Base-by-base conservation (phyloP, 2,113 vertebrate species). In the Coptodon bakossiorum region DNA sequence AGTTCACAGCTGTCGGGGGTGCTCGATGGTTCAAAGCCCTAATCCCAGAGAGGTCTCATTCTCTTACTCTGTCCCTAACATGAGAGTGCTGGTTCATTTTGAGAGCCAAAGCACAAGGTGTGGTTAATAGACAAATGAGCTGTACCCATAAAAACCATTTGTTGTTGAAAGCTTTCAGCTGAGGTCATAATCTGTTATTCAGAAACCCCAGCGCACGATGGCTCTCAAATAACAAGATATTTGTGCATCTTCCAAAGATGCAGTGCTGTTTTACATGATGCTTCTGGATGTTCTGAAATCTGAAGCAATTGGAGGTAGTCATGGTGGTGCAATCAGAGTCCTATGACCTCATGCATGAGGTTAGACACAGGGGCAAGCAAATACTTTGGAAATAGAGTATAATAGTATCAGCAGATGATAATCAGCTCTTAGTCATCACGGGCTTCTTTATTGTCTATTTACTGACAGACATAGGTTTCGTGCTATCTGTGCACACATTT, bases 1-100 rank as follows among this genome's bases (percentile, higher is more conserved):
- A 4, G 63, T 84, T 90, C 89, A 94, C 96, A 96, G 95, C 95
- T 97, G 96, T 95, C 85, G 85, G 90, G 87, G 90, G 78, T 80
- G 85, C 88, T 88, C 57, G 90, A 54, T 89, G 88, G 88, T 94
- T 94, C 93, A 90, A 79, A 89, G 90, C 71, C 34, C 81, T 94
- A 89, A 92, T 94, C 84, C 80, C 78, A 84, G 56, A 91, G 45
- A 63, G 83, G 53, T 89, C 92, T 52, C 36, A 11, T 88, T 90
- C 80, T 83, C 82, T 91, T 71, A 78, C 84, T 92, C 89, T 89
- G 88, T 34, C 22, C 52, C 57, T n/a, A n/a, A 80, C 24, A 86
- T 85, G 83, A 81, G 59, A 68, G 63, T 80, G 68, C 14, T 80
- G 83, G 88, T 81, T 71, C 83, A 81, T 34, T 78, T 50, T 52